A percentile compares a stretch with the other conserved stretches of the same genome.
Evolutionary conservation across 2,888 invertebrate genomes (phyloP).

Genomic region (Dastarcus helophoroides): DNA sequence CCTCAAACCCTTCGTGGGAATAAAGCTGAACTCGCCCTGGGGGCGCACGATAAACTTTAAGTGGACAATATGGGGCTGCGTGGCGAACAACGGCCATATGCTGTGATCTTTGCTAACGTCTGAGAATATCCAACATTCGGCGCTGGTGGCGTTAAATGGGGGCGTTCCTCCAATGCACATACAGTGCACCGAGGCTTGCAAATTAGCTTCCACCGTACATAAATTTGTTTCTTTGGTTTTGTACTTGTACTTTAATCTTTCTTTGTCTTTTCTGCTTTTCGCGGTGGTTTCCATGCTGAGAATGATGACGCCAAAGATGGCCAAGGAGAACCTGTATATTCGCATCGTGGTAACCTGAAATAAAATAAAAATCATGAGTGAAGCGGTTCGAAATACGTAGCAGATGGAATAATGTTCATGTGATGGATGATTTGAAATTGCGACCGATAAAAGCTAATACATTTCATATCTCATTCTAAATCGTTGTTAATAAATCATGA

Average conservation of each 20-base stretch:
- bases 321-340: neutral
- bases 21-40: slow-evolving; percentile 55
- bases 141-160: slow-evolving; percentile 50
- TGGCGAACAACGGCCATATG: slow-evolving; percentile 60
- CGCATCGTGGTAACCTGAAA: neutral
- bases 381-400: too few relatives aligned
- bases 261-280: slow-evolving; percentile 1
- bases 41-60: slow-evolving; percentile 61
- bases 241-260: slow-evolving; percentile 1
- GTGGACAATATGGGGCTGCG: slow-evolving; percentile 58
- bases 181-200: slow-evolving; percentile 51
- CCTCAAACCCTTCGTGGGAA: slow-evolving; percentile 59
- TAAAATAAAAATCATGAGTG: too few relatives aligned
- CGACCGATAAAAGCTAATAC: too few relatives aligned
- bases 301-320: neutral
- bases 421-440: too few relatives aligned
- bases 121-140: slow-evolving; percentile 68
- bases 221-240: slow-evolving; percentile 23
- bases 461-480: too few relatives aligned
- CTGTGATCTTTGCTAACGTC: slow-evolving; percentile 53
- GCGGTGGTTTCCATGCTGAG: neutral
- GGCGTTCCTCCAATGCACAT: slow-evolving; percentile 50
- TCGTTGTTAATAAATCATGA: neutral
- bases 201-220: slow-evolving; percentile 43
- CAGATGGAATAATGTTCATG: too few relatives aligned